Evolutionary conservation across 2,888 invertebrate species (phyloP).

Genomic region (Eupsilia transversa): DNA sequence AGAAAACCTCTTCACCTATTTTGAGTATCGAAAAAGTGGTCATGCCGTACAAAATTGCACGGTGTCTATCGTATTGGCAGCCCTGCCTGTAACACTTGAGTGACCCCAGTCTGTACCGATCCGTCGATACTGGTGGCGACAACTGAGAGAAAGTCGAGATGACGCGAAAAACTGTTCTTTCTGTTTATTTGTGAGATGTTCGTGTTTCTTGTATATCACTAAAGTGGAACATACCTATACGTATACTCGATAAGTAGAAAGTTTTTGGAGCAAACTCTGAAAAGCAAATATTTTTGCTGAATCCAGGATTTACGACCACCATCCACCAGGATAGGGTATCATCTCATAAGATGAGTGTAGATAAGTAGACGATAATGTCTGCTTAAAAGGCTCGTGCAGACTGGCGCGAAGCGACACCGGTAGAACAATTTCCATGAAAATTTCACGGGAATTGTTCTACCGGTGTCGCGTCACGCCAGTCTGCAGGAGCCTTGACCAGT

Average conservation of each 20-base stretch:
- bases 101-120: conserved; percentile 60
- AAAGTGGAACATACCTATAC: conserved; percentile 8
- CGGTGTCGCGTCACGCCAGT: no score
- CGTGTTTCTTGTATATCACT: conserved; percentile 9
- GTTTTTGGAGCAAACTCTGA: background rate
- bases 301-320: no score
- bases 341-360: no score
- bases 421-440: no score
- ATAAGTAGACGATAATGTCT: background rate
- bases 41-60: background rate
- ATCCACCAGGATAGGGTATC: no score
- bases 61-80: background rate
- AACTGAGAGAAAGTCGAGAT: conserved; percentile 62
- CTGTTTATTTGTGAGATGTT: conserved; percentile 20
- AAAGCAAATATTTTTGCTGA: background rate
- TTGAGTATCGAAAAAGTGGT: background rate
- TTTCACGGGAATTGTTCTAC: no score
- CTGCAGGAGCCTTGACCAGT: no score
- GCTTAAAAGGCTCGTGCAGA: no score
- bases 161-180: conserved; percentile 50
- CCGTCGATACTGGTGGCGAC: conserved; percentile 42
- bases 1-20: background rate
- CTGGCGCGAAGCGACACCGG: no score
- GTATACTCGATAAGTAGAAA: no score
- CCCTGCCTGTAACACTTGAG: conserved; percentile 66